Evolutionary conservation across 2,888 invertebrate genomes (phyloP), one percentile per base, ranked within the genome.

Genomic region (Doris montereyensis): DNA sequence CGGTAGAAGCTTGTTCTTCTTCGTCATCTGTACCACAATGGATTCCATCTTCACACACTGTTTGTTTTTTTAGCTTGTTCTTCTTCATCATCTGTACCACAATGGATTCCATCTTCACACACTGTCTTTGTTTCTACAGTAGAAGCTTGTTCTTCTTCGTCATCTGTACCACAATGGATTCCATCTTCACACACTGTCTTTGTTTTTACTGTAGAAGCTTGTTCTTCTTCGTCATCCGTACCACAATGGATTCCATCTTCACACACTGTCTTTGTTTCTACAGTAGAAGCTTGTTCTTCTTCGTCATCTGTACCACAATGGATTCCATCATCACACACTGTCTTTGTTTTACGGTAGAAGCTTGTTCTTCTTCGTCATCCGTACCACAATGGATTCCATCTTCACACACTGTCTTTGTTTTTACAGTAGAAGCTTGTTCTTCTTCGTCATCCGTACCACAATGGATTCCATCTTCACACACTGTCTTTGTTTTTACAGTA

Each of bases 381-480:
- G 85, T 84, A 0, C 84, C 86, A 84, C 85, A 85, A 34, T 85
- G 84, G 35, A 84, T 81, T 41, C 85, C 85, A 83, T 85, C 86
- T 13, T 77, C 77, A 81, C 85, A 81, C 26, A 78, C 79, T 80
- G 77, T 82, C 75, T 73, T 81, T 57, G 28, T 74, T 70, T 58
- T 72, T 58, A n/a, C 52, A 30, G 26, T 24, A 35, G 21, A 30
- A 35, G 60, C 17, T 17, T 81, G 80, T 35, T 78, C 80, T 76
- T 83, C 83, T 80, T 83, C 81, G 80, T 83, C 81, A 73, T 83
- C 83, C 34, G 85, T 85, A 0, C 84, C 85, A 84, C 84, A 83
- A 35, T 83, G 83, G 58, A 80, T 80, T 35, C 84, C 84, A 81
- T 84, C 85, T 28, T 74, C 76, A 80, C 84, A 81, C 1, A 77